Evolutionary conservation across 2,797 vertebrate species (phyloP).

Genomic region (Chrysolophus pictus): DNA sequence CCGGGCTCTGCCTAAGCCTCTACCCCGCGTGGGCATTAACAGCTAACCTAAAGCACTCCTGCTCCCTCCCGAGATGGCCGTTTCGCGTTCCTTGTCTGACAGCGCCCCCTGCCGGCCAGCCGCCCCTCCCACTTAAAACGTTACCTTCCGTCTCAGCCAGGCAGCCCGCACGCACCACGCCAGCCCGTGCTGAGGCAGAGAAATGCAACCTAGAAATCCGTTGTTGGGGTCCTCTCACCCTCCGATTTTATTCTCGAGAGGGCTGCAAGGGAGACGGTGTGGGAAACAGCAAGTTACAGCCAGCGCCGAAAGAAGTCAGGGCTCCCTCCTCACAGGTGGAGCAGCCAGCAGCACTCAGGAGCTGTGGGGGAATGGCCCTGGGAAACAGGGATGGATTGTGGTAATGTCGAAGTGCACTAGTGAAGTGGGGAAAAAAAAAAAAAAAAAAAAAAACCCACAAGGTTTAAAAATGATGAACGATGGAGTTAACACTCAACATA

Average conservation of each 20-base stretch:
- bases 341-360: accelerated
- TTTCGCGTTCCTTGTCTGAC: background rate
- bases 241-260: background rate
- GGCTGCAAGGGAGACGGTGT: accelerated
- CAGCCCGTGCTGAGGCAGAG: no score
- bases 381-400: no score
- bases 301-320: accelerated
- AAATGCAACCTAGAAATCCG: accelerated
- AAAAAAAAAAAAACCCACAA: no score
- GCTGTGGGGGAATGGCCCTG: accelerated
- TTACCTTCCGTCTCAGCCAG: accelerated
- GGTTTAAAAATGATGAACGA: background rate
- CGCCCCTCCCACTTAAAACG: background rate
- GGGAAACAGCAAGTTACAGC: accelerated
- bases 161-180: background rate
- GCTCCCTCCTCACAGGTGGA: accelerated
- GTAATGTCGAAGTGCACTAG: accelerated
- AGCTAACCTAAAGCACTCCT: accelerated
- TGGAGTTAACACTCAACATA: background rate
- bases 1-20: no score
- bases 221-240: accelerated
- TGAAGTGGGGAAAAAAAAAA: no score
- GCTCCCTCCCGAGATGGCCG: accelerated
- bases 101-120: background rate
- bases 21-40: accelerated